Conservation (phyloP, 2,888 invertebrate genomes). For the Heteromyza rotundicornis region DNA sequence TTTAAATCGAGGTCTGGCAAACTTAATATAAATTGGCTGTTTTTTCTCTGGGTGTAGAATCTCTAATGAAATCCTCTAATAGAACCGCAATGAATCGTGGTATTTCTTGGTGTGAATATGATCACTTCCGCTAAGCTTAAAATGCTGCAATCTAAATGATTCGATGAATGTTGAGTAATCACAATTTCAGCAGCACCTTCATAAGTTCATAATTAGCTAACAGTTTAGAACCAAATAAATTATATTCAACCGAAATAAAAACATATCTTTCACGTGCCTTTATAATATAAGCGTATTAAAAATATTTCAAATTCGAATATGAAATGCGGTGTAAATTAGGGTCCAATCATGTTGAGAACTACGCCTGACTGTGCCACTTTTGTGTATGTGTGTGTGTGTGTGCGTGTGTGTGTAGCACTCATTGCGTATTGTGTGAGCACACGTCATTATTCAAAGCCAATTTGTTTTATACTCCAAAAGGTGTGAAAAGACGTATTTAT, state of each 20-base stretch:
- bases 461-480: constrained; percentile 9
- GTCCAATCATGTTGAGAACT: not conserved
- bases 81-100: too few species aligned
- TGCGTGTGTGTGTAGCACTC: not conserved
- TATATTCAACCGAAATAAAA: not conserved
- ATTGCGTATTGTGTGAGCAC: too few species aligned
- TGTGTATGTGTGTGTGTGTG: not conserved
- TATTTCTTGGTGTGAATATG: too few species aligned
- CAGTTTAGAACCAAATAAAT: not conserved
- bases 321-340: not conserved
- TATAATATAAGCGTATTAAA: not conserved
- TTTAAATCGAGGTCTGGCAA: too few species aligned
- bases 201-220: not conserved
- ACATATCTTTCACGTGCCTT: not conserved
- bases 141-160: too few species aligned
- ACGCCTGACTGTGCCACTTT: not conserved
- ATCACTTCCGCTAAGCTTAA: too few species aligned
- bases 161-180: too few species aligned
- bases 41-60: too few species aligned
- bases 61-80: too few species aligned
- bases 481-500: constrained; percentile 10
- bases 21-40: too few species aligned
- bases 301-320: not conserved
- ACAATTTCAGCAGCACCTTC: not conserved
- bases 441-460: constrained; percentile 14